These are phyloP conservation scores for Trachemys scripta DNA, from an alignment of 2,113 vertebrate species.

Conservation along the genomic window DNA sequence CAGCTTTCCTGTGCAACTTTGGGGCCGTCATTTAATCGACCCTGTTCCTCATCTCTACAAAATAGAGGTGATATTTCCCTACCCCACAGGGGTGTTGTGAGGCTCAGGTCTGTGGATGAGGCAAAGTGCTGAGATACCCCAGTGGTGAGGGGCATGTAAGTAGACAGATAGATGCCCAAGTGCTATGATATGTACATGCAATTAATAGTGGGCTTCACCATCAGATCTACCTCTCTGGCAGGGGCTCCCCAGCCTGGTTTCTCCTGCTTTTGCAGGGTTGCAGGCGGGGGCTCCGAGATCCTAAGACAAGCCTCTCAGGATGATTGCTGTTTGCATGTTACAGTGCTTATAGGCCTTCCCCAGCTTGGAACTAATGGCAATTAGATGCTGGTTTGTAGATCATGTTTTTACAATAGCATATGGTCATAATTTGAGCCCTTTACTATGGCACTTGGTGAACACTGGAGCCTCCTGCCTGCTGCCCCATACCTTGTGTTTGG, in stretches of 20 bases:
- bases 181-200: neutral
- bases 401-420: conserved; percentile 30
- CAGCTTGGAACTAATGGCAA: neutral
- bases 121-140: neutral
- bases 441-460: conserved; percentile 40
- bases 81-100: no score
- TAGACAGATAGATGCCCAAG: neutral
- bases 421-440: conserved; percentile 59
- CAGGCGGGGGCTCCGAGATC: neutral
- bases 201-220: neutral
- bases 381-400: neutral
- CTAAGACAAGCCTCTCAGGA: neutral
- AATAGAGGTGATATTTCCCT: neutral
- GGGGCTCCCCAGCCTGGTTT: neutral
- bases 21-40: neutral
- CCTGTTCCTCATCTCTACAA: neutral
- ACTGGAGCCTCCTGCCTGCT: conserved; percentile 60
- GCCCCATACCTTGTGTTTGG: conserved; percentile 59
- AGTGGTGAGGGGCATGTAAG: no score
- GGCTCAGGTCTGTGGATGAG: neutral
- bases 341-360: neutral
- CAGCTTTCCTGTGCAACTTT: neutral
- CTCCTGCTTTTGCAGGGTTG: fast-evolving
- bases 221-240: neutral
- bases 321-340: neutral